Percentiles rank a stretch among this genome's conserved stretches.
phyloP scores from a whole-genome alignment of 2,888 invertebrate species.

The Epinotia ramella region DNA sequence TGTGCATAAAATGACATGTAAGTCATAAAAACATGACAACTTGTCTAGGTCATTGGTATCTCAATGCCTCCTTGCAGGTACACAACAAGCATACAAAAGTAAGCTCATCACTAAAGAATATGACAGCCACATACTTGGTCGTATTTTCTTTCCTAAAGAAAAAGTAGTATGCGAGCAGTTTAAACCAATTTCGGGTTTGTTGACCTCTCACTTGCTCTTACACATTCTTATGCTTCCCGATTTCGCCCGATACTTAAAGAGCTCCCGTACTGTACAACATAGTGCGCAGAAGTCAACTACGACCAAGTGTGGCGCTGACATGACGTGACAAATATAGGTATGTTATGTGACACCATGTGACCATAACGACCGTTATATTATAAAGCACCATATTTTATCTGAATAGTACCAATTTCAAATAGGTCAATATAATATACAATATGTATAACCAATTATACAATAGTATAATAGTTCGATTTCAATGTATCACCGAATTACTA shows the following conservation, averaged over 20 bases:
- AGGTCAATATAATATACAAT: slow-evolving; percentile 3
- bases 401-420: slow-evolving; percentile 39
- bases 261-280: too few relatives aligned
- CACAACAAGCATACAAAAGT: not conserved
- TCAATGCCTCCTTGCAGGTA: not conserved
- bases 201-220: too few relatives aligned
- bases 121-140: not conserved
- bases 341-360: slow-evolving; percentile 18
- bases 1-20: slow-evolving; percentile 20
- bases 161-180: not conserved
- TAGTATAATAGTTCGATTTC: slow-evolving; percentile 1
- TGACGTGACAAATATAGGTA: not conserved
- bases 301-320: not conserved
- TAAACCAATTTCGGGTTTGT: too few relatives aligned
- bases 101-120: not conserved
- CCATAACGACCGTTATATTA: slow-evolving; percentile 16
- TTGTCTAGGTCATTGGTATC: slow-evolving; percentile 29
- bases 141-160: not conserved
- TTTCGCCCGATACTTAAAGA: too few relatives aligned
- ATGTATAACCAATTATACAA: slow-evolving; percentile 7
- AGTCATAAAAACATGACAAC: slow-evolving; percentile 37
- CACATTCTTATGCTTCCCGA: too few relatives aligned
- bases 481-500: not conserved
- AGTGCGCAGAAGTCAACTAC: too few relatives aligned
- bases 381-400: slow-evolving; percentile 40